Base-by-base conservation (phyloP, 2,113 vertebrate species). In the Aspidoscelis tigris region DNA sequence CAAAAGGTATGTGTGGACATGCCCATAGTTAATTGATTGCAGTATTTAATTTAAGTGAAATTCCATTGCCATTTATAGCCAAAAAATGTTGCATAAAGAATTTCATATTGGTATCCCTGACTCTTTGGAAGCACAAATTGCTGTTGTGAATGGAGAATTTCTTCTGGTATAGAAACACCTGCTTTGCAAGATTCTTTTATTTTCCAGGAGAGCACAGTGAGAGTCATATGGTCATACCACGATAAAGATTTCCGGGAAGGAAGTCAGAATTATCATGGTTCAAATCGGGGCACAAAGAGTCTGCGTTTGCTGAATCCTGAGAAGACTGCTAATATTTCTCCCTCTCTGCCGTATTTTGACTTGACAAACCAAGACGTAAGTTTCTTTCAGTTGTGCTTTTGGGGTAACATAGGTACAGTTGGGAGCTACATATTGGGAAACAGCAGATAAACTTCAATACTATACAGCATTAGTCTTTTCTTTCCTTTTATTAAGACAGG, bases 161-260 rank as follows among this genome's bases (percentile, higher is more conserved):
- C 0, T 0, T 82, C 43, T 86, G 58, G 12, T 4, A 61, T 61
- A 16, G 14, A 61, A 7, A 26, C 0, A 33, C 18, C 2, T 88
- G 44, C 73, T 7, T 5, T 8, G 44, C 0, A 43, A 76, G 58
- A 14, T 43, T 65, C 33, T 33, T 81, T 75, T 22, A 75, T n/a
- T 77, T 24, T 77, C 41, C 77, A 98, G 97, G 97, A 97, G 33
- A 97, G 97, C 90, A 98, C 97, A 1, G 90, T 97, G 75, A 84
- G 97, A 81, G 96, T 98, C 50, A 98, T 98, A 91, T 98, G 97
- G 97, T 97, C 97, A 4, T 97, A 96, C 85, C 97, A 97, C 77
- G 90, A 88, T 2, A 95, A 96, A 81, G 97, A 98, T 12, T 86
- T 96, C 44, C 96, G 93, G 74, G 93, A 93, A 55, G 92, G 93